Conservation (phyloP, 2,113 vertebrate species). For the Pseudorectes ferrugineus region DNA sequence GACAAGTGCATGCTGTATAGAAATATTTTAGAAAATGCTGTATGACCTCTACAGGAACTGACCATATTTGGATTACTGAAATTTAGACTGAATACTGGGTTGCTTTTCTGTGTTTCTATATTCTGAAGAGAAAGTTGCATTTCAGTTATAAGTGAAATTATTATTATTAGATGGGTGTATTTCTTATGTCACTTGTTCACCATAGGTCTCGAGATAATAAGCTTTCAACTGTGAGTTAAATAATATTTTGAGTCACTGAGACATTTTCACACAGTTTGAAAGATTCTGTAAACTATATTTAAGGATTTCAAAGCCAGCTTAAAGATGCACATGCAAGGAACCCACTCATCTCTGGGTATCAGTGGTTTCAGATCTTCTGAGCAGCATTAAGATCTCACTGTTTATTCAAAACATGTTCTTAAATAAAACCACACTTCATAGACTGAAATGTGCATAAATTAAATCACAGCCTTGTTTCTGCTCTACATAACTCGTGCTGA, state of each 20-base stretch:
- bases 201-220: background rate
- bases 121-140: background rate
- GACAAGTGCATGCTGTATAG: accelerated
- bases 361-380: background rate
- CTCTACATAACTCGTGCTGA: background rate
- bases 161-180: background rate
- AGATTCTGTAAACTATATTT: background rate
- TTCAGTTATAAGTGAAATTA: background rate
- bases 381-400: background rate
- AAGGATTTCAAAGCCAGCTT: background rate
- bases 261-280: background rate
- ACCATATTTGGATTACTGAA: background rate
- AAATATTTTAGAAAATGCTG: background rate
- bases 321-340: background rate
- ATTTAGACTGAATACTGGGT: background rate
- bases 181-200: background rate
- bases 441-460: background rate
- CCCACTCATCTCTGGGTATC: background rate
- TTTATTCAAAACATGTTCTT: background rate
- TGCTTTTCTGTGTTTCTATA: background rate
- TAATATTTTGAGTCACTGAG: background rate
- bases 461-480: background rate
- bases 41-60: background rate
- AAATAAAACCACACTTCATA: background rate
- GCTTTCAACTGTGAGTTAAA: background rate